Evolutionary conservation across 92 coral and sea anemone species (phyloP).

Genomic region (Phenganax subtilis): DNA sequence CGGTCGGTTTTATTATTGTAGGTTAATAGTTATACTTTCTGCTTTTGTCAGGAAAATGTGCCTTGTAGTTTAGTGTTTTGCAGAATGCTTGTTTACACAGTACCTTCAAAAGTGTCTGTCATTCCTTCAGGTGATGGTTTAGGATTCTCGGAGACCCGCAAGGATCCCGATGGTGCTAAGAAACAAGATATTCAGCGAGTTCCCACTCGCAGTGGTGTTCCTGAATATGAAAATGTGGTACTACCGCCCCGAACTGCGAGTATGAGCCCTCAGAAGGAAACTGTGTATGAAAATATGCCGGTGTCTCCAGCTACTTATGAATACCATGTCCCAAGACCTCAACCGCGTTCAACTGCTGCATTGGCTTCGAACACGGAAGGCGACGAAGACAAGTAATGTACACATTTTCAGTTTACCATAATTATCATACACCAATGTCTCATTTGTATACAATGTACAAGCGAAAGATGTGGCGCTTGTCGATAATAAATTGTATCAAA

Average conservation of each 20-base stretch:
- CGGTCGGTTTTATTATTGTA: too few relatives aligned
- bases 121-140: conserved; percentile 5
- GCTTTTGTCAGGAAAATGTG: too few relatives aligned
- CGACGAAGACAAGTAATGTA: not conserved
- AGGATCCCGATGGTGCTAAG: conserved; percentile 41
- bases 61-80: too few relatives aligned
- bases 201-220: not conserved
- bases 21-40: too few relatives aligned
- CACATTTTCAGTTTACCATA: too few relatives aligned
- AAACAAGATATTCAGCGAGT: conserved; percentile 1
- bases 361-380: not conserved
- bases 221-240: conserved; percentile 29
- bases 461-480: too few relatives aligned
- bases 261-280: not conserved
- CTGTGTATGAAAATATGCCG: conserved; percentile 23
- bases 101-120: too few relatives aligned
- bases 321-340: conserved; percentile 21
- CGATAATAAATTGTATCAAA: too few relatives aligned
- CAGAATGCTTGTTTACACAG: too few relatives aligned
- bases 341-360: not conserved
- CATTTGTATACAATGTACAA: too few relatives aligned
- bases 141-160: conserved; percentile 17
- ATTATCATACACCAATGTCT: too few relatives aligned
- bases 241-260: conserved; percentile 6
- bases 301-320: conserved; percentile 30